Base-by-base conservation (phyloP, 2,888 invertebrate genomes). In the Pheosia gnoma region DNA sequence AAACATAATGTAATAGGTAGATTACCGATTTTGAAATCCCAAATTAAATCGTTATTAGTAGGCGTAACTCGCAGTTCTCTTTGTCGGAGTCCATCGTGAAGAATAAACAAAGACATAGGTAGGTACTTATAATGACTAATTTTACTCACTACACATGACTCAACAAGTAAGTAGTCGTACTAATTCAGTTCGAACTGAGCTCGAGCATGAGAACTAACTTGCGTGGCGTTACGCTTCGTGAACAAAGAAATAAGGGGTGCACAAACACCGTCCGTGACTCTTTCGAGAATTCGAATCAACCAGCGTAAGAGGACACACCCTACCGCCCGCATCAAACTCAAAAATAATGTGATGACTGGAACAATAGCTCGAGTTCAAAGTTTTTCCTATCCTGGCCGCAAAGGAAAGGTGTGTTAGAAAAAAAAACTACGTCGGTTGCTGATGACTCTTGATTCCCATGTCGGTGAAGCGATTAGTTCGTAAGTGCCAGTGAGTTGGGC, bases 191-290 rank as follows among this genome's bases (percentile, higher is more conserved):
- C 75, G 68, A 82, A 81, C 81, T 77, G 73, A 64, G 74, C 78
- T 77, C 67, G 56, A 67, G 83, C 88, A 83, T 90, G 90, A 86
- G 91, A 91, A 91, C 86, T 75, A 70, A 82, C 83, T 89, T 86
- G 90, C 89, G 88, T 89, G 88, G 87, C 85, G 92, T 86, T 85
- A 89, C 90, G 92, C 84, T 88, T 75, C 82, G 79, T 90, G 88
- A 84, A 86, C 91, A 91, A 87, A 88, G 89, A 86, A 90, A 81
- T 89, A 88, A 87, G 88, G 88, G 87, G 84, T 87, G 82, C 80
- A 79, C 77, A 82, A 85, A 83, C 81, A 83, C 81, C 84, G 79
- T 79, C 82, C 83, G 84, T 86, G 82, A 83, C 82, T 81, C 84
- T 85, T 57, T 25, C 25, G 86, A 83, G 89, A 89, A 89, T 82